These are phyloP conservation scores for Herpetotheres cachinnans DNA, from an alignment of 2,113 vertebrate species.

Conservation along the genomic window DNA sequence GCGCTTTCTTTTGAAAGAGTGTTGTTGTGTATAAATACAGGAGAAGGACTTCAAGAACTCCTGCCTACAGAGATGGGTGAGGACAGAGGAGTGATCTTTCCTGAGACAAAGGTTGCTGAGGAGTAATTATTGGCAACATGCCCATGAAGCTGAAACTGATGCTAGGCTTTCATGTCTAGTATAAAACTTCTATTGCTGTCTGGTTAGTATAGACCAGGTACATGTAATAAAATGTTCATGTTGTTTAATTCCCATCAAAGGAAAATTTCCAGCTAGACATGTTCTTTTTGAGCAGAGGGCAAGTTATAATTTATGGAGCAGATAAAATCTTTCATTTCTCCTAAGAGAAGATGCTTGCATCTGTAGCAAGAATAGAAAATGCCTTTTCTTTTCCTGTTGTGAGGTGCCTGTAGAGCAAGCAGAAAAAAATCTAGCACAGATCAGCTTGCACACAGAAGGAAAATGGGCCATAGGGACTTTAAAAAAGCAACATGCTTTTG, in stretches of 20 bases:
- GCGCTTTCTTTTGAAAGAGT: constrained; percentile 33
- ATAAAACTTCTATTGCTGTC: background rate
- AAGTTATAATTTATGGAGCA: background rate
- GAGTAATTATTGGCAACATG: background rate
- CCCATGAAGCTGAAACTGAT: background rate
- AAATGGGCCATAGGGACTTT: background rate
- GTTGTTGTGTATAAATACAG: constrained; percentile 44
- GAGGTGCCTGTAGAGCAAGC: background rate
- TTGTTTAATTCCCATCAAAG: background rate
- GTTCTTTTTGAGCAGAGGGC: background rate
- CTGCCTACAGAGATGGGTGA: background rate
- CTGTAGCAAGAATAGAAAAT: background rate
- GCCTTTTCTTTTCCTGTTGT: background rate
- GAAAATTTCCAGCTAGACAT: background rate
- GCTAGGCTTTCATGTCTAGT: background rate
- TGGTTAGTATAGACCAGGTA: background rate
- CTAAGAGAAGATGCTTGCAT: background rate
- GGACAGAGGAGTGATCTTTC: background rate
- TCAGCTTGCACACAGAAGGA: background rate
- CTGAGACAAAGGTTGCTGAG: background rate
- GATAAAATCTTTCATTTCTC: background rate
- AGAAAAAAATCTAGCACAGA: background rate
- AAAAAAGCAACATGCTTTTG: background rate
- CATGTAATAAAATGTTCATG: background rate
- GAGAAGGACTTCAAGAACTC: background rate